A percentile compares a stretch with the other conserved stretches of the same genome.
These are phyloP conservation scores for Brachyistius frenatus DNA, from an alignment of 2,113 vertebrate genomes.

Conservation along the genomic window DNA sequence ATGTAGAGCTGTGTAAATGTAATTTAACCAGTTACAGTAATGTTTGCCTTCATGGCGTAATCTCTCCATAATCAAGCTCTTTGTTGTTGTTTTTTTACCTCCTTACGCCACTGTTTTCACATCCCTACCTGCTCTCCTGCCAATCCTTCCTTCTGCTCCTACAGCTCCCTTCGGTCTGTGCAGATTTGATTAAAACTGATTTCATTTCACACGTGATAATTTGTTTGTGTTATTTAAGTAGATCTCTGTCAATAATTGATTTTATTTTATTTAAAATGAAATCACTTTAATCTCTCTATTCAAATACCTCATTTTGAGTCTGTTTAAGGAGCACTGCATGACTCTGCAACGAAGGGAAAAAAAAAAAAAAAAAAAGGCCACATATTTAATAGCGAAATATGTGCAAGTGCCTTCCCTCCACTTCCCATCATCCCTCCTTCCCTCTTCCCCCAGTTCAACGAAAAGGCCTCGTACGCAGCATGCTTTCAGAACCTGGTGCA, in stretches of 20 bases:
- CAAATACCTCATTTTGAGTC: background rate
- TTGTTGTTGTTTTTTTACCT: conserved; percentile 55
- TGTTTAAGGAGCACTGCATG: conserved; percentile 42
- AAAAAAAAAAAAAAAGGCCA: conserved; percentile 53
- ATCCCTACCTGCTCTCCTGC: conserved; percentile 63
- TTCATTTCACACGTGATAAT: conserved; percentile 46
- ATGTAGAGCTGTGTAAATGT: conserved; percentile 23
- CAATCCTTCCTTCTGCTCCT: conserved; percentile 67
- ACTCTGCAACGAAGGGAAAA: conserved; percentile 43
- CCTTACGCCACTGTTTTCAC: conserved; percentile 64
- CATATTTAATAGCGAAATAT: conserved; percentile 81
- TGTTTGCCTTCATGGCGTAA: conserved; percentile 24
- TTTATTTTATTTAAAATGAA: conserved; percentile 26
- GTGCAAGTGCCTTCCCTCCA: conserved; percentile 72
- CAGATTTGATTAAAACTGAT: conserved; percentile 59
- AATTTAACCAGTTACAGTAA: conserved; percentile 20
- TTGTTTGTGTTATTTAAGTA: conserved; percentile 19
- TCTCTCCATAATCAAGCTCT: conserved; percentile 47
- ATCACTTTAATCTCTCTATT: conserved; percentile 15
- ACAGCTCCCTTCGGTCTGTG: conserved; percentile 79
- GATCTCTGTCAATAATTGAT: background rate
- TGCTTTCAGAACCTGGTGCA: conserved; percentile 97
- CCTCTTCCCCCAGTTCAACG: conserved; percentile 90
- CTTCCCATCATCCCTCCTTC: conserved; percentile 74
- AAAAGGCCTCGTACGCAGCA: conserved; percentile 88